A percentile compares a stretch with the other conserved stretches of the same genome.
These are phyloP conservation scores for Triplophysa yarkandensis DNA, from an alignment of 2,797 vertebrate species.

Conservation along the genomic window DNA sequence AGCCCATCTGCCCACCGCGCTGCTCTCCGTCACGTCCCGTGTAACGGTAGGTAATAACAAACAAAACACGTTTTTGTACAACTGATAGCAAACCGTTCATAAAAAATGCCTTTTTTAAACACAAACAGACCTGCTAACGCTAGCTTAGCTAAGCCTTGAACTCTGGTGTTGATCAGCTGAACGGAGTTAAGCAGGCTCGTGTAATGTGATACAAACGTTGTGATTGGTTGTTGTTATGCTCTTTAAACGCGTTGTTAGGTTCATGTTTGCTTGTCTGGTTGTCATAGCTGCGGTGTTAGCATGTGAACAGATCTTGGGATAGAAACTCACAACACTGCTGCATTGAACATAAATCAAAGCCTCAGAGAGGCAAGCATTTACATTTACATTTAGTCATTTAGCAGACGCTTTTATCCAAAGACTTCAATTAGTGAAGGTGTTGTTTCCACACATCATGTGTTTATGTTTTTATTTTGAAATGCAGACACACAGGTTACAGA, in stretches of 20 bases:
- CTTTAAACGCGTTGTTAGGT: slow-evolving; percentile 15
- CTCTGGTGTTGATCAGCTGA: neutral
- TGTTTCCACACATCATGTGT: too few species aligned
- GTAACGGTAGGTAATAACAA: slow-evolving; percentile 23
- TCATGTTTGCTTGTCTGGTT: slow-evolving; percentile 37
- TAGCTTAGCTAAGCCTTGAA: slow-evolving; percentile 29
- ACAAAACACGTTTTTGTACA: too few species aligned
- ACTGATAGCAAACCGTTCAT: neutral
- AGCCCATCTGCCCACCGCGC: neutral
- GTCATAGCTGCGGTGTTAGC: slow-evolving; percentile 48
- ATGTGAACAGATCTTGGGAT: slow-evolving; percentile 5
- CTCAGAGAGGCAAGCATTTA: neutral
- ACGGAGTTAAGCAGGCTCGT: slow-evolving; percentile 5
- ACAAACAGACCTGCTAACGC: slow-evolving; percentile 24
- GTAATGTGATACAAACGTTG: neutral
- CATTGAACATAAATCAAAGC: neutral
- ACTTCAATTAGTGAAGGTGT: too few species aligned
- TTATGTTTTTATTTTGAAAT: neutral
- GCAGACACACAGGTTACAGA: slow-evolving; percentile 17
- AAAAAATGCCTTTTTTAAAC: neutral
- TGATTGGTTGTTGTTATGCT: slow-evolving; percentile 7
- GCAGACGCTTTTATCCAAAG: too few species aligned
- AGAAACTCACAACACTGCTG: slow-evolving; percentile 4
- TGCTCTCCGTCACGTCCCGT: neutral
- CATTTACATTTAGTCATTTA: too few species aligned